phyloP scores from a whole-genome alignment of 2,888 invertebrate species.

The Laothoe populi region DNA sequence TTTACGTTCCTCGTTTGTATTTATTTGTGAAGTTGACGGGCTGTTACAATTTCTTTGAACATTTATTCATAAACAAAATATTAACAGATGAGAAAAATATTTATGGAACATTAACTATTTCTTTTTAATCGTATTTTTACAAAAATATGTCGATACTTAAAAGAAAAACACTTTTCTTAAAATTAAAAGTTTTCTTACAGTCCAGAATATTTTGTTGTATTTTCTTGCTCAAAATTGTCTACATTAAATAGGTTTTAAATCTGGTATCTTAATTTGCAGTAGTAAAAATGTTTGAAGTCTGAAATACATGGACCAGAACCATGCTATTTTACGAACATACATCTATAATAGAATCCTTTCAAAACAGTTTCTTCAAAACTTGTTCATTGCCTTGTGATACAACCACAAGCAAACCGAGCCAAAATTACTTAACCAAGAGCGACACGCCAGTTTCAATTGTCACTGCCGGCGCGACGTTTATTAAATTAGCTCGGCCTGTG shows the following conservation, averaged over 20 bases:
- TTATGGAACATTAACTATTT: background rate
- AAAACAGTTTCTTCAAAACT: background rate
- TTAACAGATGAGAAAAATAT: background rate
- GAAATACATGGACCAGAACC: too few species aligned
- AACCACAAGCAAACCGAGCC: background rate
- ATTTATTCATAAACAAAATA: slow-evolving; percentile 2
- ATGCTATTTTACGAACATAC: too few species aligned
- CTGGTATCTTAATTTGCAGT: too few species aligned
- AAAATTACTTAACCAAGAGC: slow-evolving; percentile 9
- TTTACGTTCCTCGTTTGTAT: background rate
- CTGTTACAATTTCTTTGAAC: background rate
- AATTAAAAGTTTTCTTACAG: too few species aligned
- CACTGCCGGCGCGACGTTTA: too few species aligned
- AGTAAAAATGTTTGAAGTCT: too few species aligned
- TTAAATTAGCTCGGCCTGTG: slow-evolving; percentile 10
- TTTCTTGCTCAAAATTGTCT: too few species aligned
- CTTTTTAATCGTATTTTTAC: background rate
- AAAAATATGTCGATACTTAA: background rate
- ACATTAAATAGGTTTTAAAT: too few species aligned
- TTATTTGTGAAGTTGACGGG: background rate
- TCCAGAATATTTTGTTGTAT: too few species aligned
- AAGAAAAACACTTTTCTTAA: too few species aligned
- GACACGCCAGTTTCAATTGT: slow-evolving; percentile 7
- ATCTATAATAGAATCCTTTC: too few species aligned
- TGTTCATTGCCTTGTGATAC: background rate